These are phyloP conservation scores for Pygocentrus nattereri DNA, from an alignment of 2,797 vertebrate species.

Conservation along the genomic window DNA sequence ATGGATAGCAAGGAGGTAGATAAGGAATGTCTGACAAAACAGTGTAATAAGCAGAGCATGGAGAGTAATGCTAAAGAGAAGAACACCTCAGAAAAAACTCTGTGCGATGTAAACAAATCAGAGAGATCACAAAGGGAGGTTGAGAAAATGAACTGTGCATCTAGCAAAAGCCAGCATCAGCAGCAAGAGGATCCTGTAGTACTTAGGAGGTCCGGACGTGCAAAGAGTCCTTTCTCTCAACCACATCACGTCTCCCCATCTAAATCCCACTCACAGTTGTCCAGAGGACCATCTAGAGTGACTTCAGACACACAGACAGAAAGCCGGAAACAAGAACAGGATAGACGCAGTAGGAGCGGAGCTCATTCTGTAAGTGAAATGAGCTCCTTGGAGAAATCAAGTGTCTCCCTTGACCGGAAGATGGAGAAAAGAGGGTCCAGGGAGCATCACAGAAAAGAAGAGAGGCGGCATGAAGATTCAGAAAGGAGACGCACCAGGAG, in stretches of 20 bases:
- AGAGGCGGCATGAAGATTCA: slow-evolving; percentile 77
- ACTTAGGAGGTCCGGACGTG: slow-evolving; percentile 71
- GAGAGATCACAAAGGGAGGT: slow-evolving; percentile 71
- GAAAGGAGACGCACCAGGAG: slow-evolving; percentile 62
- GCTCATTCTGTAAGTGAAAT: slow-evolving; percentile 64
- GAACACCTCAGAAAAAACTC: slow-evolving; percentile 16
- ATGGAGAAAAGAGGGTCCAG: slow-evolving; percentile 64
- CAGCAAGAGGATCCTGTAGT: slow-evolving; percentile 66
- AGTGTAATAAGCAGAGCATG: slow-evolving; percentile 61
- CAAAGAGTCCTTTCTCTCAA: slow-evolving; percentile 65
- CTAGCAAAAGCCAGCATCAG: slow-evolving; percentile 57
- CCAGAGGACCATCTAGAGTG: slow-evolving; percentile 53
- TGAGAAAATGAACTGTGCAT: slow-evolving; percentile 72
- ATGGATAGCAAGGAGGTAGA: slow-evolving; percentile 40
- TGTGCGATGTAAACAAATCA: slow-evolving; percentile 56
- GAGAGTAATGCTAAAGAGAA: slow-evolving; percentile 61
- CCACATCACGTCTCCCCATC: slow-evolving; percentile 37
- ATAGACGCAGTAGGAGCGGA: slow-evolving; percentile 41
- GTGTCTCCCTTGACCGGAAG: slow-evolving; percentile 61
- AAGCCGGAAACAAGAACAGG: slow-evolving; percentile 45
- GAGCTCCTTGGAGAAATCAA: slow-evolving; percentile 4
- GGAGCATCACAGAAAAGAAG: slow-evolving; percentile 77
- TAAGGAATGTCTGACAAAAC: slow-evolving; percentile 50
- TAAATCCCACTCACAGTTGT: slow-evolving; percentile 27
- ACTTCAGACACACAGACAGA: slow-evolving; percentile 39